Evolutionary conservation across 2,113 vertebrate species (phyloP).

Genomic region (Montifringilla adamsi): DNA sequence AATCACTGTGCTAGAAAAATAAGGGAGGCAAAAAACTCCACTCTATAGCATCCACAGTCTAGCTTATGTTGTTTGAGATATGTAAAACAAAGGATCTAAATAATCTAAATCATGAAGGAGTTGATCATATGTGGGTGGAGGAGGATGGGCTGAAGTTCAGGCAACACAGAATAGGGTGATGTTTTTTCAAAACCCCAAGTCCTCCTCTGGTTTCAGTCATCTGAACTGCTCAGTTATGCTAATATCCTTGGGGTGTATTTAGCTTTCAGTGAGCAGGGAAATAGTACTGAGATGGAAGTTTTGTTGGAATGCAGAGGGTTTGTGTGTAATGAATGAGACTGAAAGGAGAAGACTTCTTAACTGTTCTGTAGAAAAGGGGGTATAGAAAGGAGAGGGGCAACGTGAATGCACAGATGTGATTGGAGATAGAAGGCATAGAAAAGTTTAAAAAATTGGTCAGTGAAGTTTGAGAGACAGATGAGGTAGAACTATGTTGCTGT

Average conservation of each 20-base stretch:
- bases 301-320: not conserved
- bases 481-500: not conserved
- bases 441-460: rapidly evolving
- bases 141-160: not conserved
- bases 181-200: not conserved
- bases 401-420: not conserved
- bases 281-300: not conserved
- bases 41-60: not conserved
- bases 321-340: not conserved
- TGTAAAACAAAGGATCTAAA: not conserved
- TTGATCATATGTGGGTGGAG: not conserved
- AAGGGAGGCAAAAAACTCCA: not conserved
- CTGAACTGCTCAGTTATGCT: not conserved
- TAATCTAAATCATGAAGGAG: not conserved
- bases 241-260: not conserved
- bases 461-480: not conserved
- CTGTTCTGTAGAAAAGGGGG: not conserved
- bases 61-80: not conserved
- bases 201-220: not conserved
- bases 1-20: not conserved
- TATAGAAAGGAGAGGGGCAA: not conserved
- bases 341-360: not conserved
- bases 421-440: not conserved
- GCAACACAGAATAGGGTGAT: not conserved
- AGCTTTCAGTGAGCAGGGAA: not conserved